Conservation (phyloP, 2,888 invertebrate genomes). For the Pecten maximus region DNA sequence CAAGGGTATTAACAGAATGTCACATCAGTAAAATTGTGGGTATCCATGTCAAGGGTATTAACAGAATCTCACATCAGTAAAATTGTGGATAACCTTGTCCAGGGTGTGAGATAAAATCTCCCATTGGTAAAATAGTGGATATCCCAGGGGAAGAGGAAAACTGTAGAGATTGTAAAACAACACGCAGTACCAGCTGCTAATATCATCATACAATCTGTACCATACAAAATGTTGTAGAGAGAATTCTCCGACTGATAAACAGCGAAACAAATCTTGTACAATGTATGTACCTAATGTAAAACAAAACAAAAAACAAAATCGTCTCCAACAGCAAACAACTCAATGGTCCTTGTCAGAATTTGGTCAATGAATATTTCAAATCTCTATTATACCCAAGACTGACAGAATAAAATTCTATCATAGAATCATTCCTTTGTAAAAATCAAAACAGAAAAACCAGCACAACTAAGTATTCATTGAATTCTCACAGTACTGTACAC, state of each 20-base stretch:
- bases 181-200: constrained; percentile 7
- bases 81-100: no score
- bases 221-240: no score
- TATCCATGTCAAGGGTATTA: no score
- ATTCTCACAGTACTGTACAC: no score
- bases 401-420: neutral
- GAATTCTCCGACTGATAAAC: no score
- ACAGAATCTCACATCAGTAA: no score
- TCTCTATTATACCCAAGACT: neutral
- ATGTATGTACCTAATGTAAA: neutral
- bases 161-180: neutral
- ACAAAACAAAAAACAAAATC: neutral
- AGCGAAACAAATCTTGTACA: no score
- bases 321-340: neutral
- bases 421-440: neutral
- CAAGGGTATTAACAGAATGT: no score
- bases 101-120: no score
- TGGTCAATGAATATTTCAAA: neutral
- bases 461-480: neutral
- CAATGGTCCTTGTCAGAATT: neutral
- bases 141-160: neutral
- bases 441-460: no score
- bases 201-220: neutral
- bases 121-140: no score
- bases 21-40: no score